Base-by-base conservation (phyloP, 1,140 invertebrate species). In the Zaprionus camerounensis region DNA sequence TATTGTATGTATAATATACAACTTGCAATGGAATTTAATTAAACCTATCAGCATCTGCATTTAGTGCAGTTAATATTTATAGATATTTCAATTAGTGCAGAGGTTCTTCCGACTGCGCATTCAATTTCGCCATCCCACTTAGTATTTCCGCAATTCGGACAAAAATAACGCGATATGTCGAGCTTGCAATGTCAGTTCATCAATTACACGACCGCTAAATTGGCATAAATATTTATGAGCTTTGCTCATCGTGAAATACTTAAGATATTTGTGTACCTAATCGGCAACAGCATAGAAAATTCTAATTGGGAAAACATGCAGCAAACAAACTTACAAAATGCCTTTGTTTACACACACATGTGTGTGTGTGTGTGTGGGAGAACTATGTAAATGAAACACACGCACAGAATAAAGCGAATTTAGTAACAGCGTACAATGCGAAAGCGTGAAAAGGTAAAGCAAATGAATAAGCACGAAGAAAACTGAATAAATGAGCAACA, bases 251-350 rank as follows among this genome's bases (percentile, higher is more conserved):
- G 34, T 17, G 26, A 73, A 84, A 78, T 81, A 64, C 57, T 20
- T 56, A 22, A 41, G 51, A 71, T 81, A 67, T 67, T 77, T 46
- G 41, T 81, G 59, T 62, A 67, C 22, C 38, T 70, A 67, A 82
- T 71, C 71, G 67, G 38, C 75, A 24, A 36, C 34, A 63, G 53
- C 76, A 83, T 83, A 80, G 41, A 66, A 71, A 76, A 82, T 80
- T 81, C 81, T 77, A 72, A 82, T 82, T 79, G 67, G 62, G 61
- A 75, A 82, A 64, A 67, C 66, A 76, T 63, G 78, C 78, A 80
- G 51, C 66, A 70, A 59, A 36, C 51, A 56, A 58, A 58, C 34
- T 69, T 75, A 82, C 56, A 74, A 79, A 82, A 79, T 82, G 22
- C 36, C 76, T 55, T 65, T 82, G 76, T 76, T 81, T 83, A 75